Conservation (phyloP, 2,113 vertebrate species). For the Brienomyrus brachyistius region DNA sequence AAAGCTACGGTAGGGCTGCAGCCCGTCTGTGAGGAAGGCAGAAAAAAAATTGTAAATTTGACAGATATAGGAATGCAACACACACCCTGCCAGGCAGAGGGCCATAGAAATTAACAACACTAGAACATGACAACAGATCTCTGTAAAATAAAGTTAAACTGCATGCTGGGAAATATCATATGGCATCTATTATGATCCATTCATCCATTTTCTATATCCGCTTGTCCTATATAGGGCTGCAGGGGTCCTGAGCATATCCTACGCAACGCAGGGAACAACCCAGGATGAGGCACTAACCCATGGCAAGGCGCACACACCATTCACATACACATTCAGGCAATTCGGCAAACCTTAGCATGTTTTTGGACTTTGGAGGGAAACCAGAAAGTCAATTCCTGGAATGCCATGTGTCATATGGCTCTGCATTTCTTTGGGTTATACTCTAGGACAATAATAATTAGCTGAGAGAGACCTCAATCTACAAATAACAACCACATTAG, state of each 20-base stretch:
- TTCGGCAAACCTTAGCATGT: background rate
- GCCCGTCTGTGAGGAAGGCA: slow-evolving; percentile 67
- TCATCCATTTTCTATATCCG: background rate
- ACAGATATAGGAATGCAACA: background rate
- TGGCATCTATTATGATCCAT: background rate
- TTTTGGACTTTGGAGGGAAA: background rate
- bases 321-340: background rate
- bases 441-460: background rate
- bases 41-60: slow-evolving; percentile 7
- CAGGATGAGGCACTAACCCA: background rate
- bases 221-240: background rate
- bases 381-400: background rate
- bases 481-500: background rate
- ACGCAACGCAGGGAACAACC: background rate
- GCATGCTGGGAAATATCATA: background rate
- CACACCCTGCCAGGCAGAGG: background rate
- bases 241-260: background rate
- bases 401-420: background rate
- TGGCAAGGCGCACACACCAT: background rate
- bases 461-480: background rate
- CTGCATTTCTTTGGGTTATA: background rate
- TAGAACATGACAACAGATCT: background rate
- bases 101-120: background rate
- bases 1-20: slow-evolving; percentile 82
- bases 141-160: background rate